phyloP scores from a whole-genome alignment of 2,888 invertebrate species.

The Drosophila flavopinicola region DNA sequence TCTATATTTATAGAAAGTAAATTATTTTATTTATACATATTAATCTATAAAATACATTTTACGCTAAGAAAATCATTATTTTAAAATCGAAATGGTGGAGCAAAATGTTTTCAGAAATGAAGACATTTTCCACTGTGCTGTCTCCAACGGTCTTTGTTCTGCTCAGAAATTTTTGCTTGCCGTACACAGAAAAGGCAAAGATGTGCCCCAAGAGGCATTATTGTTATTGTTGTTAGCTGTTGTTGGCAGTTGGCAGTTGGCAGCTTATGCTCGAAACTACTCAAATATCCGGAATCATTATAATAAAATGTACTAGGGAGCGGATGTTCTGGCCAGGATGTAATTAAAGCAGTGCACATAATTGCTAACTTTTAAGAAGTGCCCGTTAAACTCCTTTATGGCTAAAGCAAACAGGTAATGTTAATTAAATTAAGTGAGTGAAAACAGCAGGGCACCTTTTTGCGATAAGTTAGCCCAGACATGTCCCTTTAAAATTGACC shows the following conservation, averaged over 20 bases:
- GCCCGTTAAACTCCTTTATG: constrained; percentile 39
- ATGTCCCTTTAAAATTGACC: constrained; percentile 37
- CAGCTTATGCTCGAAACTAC: constrained; percentile 73
- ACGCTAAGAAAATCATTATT: too few relatives aligned
- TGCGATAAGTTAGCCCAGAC: constrained; percentile 14
- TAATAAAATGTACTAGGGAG: constrained; percentile 66
- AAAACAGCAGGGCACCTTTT: constrained; percentile 20
- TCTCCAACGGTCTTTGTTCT: constrained; percentile 47
- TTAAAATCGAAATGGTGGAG: too few relatives aligned
- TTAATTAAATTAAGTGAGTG: constrained; percentile 33
- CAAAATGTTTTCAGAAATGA: neutral
- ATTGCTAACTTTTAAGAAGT: constrained; percentile 64
- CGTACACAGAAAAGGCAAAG: constrained; percentile 50
- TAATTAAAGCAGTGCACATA: constrained; percentile 73
- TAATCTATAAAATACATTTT: too few relatives aligned
- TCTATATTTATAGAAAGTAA: neutral
- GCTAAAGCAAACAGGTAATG: constrained; percentile 21
- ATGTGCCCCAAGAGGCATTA: constrained; percentile 51
- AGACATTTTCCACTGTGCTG: constrained; percentile 41
- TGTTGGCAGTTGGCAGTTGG: constrained; percentile 49
- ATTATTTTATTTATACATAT: too few relatives aligned
- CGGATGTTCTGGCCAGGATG: constrained; percentile 67
- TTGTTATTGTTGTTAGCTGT: constrained; percentile 59
- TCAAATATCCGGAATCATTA: constrained; percentile 78
- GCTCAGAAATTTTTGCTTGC: constrained; percentile 49